Conservation (phyloP, 2,113 vertebrate species). For the Dromiciops gliroides region DNA sequence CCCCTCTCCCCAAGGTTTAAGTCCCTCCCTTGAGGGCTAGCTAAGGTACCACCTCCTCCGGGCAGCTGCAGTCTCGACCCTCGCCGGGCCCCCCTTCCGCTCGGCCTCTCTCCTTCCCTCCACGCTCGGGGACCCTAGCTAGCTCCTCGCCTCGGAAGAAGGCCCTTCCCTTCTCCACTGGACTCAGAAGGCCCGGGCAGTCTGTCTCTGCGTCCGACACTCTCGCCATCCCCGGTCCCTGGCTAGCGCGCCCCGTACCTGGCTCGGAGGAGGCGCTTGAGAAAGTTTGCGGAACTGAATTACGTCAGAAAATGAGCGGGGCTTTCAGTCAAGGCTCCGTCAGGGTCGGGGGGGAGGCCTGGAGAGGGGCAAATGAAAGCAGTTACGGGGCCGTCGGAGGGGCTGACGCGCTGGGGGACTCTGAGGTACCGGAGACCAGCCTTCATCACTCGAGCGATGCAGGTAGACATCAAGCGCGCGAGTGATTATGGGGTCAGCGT, state of each 20-base stretch:
- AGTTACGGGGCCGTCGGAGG: not conserved
- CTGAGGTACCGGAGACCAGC: rapidly evolving
- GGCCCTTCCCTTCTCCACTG: too few relatives aligned
- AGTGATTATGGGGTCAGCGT: not conserved
- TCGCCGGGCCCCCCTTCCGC: too few relatives aligned
- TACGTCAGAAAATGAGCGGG: not conserved
- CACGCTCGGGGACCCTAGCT: too few relatives aligned
- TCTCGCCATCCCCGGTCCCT: not conserved
- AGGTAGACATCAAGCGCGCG: rapidly evolving
- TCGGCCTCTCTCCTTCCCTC: too few relatives aligned
- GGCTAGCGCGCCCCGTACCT: not conserved
- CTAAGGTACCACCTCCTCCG: too few relatives aligned
- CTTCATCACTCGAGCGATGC: not conserved
- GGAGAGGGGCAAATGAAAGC: not conserved
- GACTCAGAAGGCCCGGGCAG: too few relatives aligned
- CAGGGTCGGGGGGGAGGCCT: not conserved
- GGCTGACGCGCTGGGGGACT: not conserved
- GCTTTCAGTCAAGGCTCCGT: not conserved
- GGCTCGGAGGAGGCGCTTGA: not conserved
- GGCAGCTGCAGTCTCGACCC: too few relatives aligned
- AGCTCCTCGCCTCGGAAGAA: too few relatives aligned
- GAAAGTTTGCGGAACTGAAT: not conserved
- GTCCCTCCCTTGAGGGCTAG: not conserved
- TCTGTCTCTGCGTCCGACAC: not conserved
- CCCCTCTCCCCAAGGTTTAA: too few relatives aligned